These are phyloP conservation scores for Pocota personata DNA, from an alignment of 2,888 invertebrate species.

Conservation along the genomic window DNA sequence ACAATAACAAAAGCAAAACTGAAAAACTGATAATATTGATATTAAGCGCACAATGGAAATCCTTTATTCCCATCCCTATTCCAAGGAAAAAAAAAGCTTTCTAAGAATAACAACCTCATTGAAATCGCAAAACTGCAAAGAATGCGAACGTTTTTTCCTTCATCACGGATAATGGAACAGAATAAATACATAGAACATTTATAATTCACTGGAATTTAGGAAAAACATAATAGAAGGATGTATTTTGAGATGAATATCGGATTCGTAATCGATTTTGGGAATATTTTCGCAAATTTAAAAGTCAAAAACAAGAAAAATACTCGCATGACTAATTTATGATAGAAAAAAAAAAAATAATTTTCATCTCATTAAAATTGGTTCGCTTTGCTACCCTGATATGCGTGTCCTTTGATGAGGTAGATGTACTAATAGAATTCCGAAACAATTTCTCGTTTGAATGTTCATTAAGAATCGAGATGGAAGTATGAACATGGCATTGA, in stretches of 20 bases:
- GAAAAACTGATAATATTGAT: slow-evolving; percentile 67
- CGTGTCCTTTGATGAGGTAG: slow-evolving; percentile 23
- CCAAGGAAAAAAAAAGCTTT: slow-evolving; percentile 25
- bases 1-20: slow-evolving; percentile 40
- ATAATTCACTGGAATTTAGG: slow-evolving; percentile 5
- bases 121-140: slow-evolving; percentile 56
- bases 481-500: not conserved
- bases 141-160: slow-evolving; percentile 5
- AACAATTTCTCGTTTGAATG: slow-evolving; percentile 23
- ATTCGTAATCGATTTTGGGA: slow-evolving; percentile 64
- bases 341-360: slow-evolving; percentile 6
- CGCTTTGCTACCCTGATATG: not conserved
- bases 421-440: not conserved
- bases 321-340: not conserved
- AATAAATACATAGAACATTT: slow-evolving; percentile 10
- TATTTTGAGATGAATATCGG: slow-evolving; percentile 43
- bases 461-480: slow-evolving; percentile 25
- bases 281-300: slow-evolving; percentile 47
- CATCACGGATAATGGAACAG: slow-evolving; percentile 7
- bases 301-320: not conserved
- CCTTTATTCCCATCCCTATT: slow-evolving; percentile 52
- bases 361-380: slow-evolving; percentile 53
- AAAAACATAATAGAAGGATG: not conserved
- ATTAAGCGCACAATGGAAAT: slow-evolving; percentile 63
- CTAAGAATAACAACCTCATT: slow-evolving; percentile 54